A percentile compares a stretch with the other conserved stretches of the same genome.
These are phyloP conservation scores for Leucozona laternaria DNA, from an alignment of 2,888 invertebrate species.

Conservation along the genomic window DNA sequence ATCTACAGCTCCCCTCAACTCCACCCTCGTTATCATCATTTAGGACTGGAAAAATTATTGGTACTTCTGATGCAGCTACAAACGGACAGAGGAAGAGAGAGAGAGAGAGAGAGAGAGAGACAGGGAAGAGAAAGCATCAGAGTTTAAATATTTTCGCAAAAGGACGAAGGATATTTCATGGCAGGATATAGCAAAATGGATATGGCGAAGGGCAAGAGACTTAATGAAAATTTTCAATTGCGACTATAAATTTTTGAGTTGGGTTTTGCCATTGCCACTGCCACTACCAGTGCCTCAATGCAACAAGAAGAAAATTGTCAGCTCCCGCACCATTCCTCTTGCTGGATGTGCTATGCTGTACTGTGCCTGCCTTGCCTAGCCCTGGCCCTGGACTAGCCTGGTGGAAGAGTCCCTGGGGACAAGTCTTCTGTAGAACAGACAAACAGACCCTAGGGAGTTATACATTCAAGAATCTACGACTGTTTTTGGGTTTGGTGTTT, in stretches of 20 bases:
- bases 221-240: constrained; percentile 75
- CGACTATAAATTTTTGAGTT: constrained; percentile 72
- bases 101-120: background rate
- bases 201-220: constrained; percentile 64
- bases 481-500: constrained; percentile 19
- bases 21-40: constrained; percentile 77
- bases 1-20: background rate
- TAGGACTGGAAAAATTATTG: constrained; percentile 72
- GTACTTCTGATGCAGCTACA: constrained; percentile 54
- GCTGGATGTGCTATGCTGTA: background rate
- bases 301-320: constrained; percentile 45
- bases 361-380: background rate
- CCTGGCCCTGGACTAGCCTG: background rate
- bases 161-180: constrained; percentile 49
- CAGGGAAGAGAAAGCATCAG: constrained; percentile 33
- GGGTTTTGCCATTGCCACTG: constrained; percentile 40
- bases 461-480: constrained; percentile 3
- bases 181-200: constrained; percentile 16
- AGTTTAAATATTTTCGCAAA: constrained; percentile 67
- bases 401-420: background rate
- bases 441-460: constrained; percentile 49
- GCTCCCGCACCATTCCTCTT: background rate
- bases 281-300: background rate
- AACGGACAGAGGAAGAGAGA: constrained; percentile 27
- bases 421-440: constrained; percentile 37